phyloP scores from a whole-genome alignment of 2,888 invertebrate species.

The Iselma pallidipennis region DNA sequence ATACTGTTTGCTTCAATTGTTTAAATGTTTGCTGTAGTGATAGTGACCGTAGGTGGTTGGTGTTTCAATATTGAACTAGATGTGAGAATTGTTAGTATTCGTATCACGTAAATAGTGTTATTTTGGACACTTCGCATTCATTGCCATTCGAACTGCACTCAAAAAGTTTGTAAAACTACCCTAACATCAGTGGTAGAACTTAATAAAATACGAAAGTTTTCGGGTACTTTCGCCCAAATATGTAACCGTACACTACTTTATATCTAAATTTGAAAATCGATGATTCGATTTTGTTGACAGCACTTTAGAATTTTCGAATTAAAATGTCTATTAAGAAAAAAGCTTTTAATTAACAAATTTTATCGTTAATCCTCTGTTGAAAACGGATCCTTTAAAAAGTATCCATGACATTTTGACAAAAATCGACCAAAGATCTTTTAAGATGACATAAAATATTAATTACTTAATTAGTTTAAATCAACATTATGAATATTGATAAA shows the following conservation, averaged over 20 bases:
- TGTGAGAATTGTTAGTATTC: constrained; percentile 32
- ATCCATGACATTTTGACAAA: background rate
- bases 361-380: background rate
- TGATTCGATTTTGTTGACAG: background rate
- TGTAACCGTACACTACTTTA: constrained; percentile 1
- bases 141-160: constrained; percentile 33
- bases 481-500: constrained; percentile 12
- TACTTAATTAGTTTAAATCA: constrained; percentile 12
- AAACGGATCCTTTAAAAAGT: background rate
- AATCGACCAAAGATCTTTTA: constrained; percentile 1
- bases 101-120: constrained; percentile 31
- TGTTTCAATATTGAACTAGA: constrained; percentile 33
- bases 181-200: constrained; percentile 19
- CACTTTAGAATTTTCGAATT: no score
- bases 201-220: constrained; percentile 27
- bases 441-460: constrained; percentile 11
- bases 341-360: background rate
- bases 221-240: constrained; percentile 15
- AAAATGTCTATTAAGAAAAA: background rate
- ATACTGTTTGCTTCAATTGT: background rate
- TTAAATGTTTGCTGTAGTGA: no score
- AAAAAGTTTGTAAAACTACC: constrained; percentile 31
- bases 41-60: no score
- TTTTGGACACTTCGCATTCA: constrained; percentile 36
- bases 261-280: background rate